Evolutionary conservation across 2,797 vertebrate genomes (phyloP), one percentile per base, ranked within the genome.

Genomic region (Sebastes cheni): DNA sequence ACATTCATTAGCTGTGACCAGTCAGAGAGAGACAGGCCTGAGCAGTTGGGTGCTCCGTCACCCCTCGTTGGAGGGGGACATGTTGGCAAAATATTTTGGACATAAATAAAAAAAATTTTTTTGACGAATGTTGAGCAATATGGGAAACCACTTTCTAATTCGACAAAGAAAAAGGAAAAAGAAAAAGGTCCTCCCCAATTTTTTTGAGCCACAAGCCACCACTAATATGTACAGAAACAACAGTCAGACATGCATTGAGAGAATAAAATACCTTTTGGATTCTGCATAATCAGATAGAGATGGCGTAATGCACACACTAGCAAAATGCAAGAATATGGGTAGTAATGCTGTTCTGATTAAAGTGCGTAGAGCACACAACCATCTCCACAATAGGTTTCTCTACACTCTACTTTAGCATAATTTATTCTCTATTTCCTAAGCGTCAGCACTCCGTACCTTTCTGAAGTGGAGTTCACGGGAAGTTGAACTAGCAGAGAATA

Each of bases 391-490:
- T 36, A 34, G 22, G 3, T 50, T 66, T 62, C 13, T 76, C 9
- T 55, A 11, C 55, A 59, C 25, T 29, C 59, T 46, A 25, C 64
- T 67, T 36, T 13, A 84, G 59, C n/a, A 62, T 67, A 77, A 89
- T 81, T 16, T 72, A 76, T 78, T 80, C 75, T 73, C 25, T 22
- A 13, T 87, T 83, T 81, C 83, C 25, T 55, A 56, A 55, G 13
- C 5, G 2, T 86, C 84, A 82, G 81, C 85, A 72, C 34, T 90
- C 55, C 73, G 34, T 22, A 65, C 58, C 67, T 82, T 85, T 83
- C 77, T 83, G 54, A 82, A 75, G 77, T 39, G 60, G 64, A 78
- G 89, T 89, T 92, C 79, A 88, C 55, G n/a, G 50, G 42, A 77
- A 89, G 88, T 86, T 83, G 77, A 87, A 85, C 62, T 8, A 61